These are phyloP conservation scores for Cryptoleucopteryx plumbea DNA, from an alignment of 2,113 vertebrate genomes.

Conservation along the genomic window DNA sequence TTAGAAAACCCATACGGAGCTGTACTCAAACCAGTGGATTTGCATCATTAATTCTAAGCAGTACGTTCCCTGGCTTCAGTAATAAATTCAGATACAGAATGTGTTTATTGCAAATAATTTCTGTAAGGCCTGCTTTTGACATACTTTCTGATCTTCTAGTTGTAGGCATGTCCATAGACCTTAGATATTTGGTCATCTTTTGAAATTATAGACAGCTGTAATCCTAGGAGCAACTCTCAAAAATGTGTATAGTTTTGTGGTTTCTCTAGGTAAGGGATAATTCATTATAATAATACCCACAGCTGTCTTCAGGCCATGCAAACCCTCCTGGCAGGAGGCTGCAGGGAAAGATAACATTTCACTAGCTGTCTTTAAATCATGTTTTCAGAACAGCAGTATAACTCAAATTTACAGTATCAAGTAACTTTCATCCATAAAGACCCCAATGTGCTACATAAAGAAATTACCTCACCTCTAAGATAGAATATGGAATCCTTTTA, in stretches of 20 bases:
- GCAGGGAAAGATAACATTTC: not conserved
- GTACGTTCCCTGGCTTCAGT: not conserved
- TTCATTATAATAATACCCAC: not conserved
- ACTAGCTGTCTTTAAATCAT: not conserved
- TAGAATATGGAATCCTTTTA: not conserved
- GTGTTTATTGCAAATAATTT: not conserved
- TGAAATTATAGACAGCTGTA: not conserved
- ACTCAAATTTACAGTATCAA: not conserved
- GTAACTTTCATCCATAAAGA: not conserved
- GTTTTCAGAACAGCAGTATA: not conserved
- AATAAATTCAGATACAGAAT: not conserved
- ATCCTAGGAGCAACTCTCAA: not conserved
- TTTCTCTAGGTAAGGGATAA: not conserved
- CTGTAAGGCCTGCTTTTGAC: not conserved
- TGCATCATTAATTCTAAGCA: not conserved
- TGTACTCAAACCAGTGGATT: not conserved
- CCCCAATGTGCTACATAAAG: not conserved
- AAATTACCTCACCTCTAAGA: not conserved
- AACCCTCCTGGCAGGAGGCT: not conserved
- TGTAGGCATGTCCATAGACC: not conserved
- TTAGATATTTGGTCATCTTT: not conserved
- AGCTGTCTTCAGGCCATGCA: not conserved
- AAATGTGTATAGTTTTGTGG: not conserved
- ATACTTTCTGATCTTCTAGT: not conserved
- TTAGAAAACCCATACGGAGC: not conserved